Evolutionary conservation across 2,888 invertebrate genomes (phyloP).

Genomic region (Phrixothrix hirtus): DNA sequence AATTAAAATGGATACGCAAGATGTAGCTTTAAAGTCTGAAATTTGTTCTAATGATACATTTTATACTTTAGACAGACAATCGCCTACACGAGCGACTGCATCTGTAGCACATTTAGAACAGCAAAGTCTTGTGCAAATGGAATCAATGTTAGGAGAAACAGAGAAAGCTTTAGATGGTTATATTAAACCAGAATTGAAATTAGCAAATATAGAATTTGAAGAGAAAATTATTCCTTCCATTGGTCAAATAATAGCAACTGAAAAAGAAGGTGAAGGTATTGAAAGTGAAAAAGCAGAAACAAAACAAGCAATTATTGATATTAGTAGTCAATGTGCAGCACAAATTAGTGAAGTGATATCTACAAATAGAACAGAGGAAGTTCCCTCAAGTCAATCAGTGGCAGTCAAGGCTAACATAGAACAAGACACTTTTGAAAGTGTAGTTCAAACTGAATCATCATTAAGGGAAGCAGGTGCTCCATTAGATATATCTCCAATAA

Average conservation of each 20-base stretch:
- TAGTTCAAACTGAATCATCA: conserved; percentile 53
- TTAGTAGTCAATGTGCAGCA: conserved; percentile 54
- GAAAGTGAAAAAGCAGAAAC: conserved; percentile 43
- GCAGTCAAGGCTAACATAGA: conserved; percentile 56
- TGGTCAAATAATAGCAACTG: conserved; percentile 56
- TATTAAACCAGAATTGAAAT: conserved; percentile 55
- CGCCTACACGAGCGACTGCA: conserved; percentile 57
- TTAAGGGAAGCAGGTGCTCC: conserved; percentile 53
- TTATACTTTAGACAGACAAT: conserved; percentile 52
- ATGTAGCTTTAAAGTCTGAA: conserved; percentile 62
- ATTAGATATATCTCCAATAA: conserved; percentile 52
- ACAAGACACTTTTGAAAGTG: conserved; percentile 55
- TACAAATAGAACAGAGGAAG: conserved; percentile 45
- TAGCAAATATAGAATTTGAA: conserved; percentile 54
- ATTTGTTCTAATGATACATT: conserved; percentile 61
- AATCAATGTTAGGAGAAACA: conserved; percentile 62
- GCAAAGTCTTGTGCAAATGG: conserved; percentile 60
- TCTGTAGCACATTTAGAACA: conserved; percentile 59
- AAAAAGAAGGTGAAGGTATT: conserved; percentile 55
- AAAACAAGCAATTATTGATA: conserved; percentile 47
- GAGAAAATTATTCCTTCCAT: conserved; percentile 56
- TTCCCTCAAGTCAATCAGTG: conserved; percentile 45
- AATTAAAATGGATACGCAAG: conserved; percentile 55
- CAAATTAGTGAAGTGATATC: conserved; percentile 53
- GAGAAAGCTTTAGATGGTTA: conserved; percentile 60